phyloP scores from a whole-genome alignment of 2,888 invertebrate genomes.

The Xestobium rufovillosum region DNA sequence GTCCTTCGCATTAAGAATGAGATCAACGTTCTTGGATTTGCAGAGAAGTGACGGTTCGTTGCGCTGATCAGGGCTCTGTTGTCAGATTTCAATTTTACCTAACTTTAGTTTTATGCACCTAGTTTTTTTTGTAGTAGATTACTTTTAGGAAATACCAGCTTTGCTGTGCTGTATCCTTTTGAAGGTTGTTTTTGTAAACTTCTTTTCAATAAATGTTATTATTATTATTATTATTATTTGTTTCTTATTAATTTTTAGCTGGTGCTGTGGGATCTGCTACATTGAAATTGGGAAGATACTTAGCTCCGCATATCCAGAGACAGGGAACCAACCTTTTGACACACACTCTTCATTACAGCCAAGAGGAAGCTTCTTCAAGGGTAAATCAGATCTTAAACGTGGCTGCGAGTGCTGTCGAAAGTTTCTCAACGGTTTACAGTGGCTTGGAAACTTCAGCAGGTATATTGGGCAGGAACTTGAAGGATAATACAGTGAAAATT shows the following conservation, averaged over 20 bases:
- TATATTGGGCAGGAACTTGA: constrained; percentile 55
- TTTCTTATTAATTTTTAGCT: constrained; percentile 38
- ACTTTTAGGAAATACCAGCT: too few species aligned
- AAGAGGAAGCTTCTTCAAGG: constrained; percentile 48
- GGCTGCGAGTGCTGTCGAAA: constrained; percentile 63
- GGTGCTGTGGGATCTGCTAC: constrained; percentile 60
- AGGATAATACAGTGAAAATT: constrained; percentile 66
- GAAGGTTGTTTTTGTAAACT: too few species aligned
- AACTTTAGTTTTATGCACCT: too few species aligned
- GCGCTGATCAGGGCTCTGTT: too few species aligned
- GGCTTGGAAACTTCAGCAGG: constrained; percentile 64
- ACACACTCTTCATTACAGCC: constrained; percentile 48
- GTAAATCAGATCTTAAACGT: constrained; percentile 56
- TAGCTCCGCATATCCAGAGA: constrained; percentile 62
- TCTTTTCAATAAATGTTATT: too few species aligned
- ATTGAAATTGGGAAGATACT: constrained; percentile 53
- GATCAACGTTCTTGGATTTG: too few species aligned
- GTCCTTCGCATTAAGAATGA: too few species aligned
- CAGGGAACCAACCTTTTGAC: constrained; percentile 55
- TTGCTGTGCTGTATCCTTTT: too few species aligned
- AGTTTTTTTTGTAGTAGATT: too few species aligned
- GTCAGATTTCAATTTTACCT: too few species aligned
- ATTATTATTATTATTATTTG: too few species aligned
- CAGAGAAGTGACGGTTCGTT: too few species aligned
- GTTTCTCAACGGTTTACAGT: constrained; percentile 61